These are phyloP conservation scores for Synanthedon vespiformis DNA, from an alignment of 2,888 invertebrate species.

Conservation along the genomic window DNA sequence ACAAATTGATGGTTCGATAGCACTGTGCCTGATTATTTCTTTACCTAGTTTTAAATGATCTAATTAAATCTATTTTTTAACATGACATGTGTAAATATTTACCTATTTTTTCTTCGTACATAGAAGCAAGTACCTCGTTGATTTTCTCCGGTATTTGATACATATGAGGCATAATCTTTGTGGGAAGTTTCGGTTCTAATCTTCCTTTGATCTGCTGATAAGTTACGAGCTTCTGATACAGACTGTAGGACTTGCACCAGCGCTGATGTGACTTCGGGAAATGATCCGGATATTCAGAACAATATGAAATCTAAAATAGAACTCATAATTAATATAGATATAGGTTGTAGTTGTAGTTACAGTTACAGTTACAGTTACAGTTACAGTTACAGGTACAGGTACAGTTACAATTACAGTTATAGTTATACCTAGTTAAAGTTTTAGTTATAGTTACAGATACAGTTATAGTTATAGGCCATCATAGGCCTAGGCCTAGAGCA, in stretches of 20 bases:
- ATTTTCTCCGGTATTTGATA: slow-evolving; percentile 51
- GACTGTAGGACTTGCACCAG: slow-evolving; percentile 74
- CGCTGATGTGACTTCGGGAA: slow-evolving; percentile 58
- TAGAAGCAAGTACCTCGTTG: slow-evolving; percentile 52
- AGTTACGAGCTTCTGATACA: slow-evolving; percentile 71
- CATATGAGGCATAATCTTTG: slow-evolving; percentile 35
- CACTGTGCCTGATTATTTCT: no score
- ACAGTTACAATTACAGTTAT: no score
- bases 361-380: no score
- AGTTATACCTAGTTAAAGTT: no score
- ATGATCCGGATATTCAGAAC: slow-evolving; percentile 62
- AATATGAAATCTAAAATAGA: slow-evolving; percentile 61
- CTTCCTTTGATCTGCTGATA: slow-evolving; percentile 72
- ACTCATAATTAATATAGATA: no score
- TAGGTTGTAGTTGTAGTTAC: no score
- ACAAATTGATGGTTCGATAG: not conserved
- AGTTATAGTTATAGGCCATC: no score
- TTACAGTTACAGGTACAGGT: no score
- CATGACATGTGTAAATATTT: slow-evolving; percentile 15
- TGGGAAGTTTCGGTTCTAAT: slow-evolving; percentile 70
- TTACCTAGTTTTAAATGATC: no score
- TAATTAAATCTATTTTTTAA: no score
- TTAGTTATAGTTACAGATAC: no score
- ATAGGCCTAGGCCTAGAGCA: no score
- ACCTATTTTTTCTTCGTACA: slow-evolving; percentile 61